Percentiles rank a stretch among this genome's conserved stretches.
Evolutionary conservation across 2,888 invertebrate genomes (phyloP).

Genomic region (Aquatica leii): DNA sequence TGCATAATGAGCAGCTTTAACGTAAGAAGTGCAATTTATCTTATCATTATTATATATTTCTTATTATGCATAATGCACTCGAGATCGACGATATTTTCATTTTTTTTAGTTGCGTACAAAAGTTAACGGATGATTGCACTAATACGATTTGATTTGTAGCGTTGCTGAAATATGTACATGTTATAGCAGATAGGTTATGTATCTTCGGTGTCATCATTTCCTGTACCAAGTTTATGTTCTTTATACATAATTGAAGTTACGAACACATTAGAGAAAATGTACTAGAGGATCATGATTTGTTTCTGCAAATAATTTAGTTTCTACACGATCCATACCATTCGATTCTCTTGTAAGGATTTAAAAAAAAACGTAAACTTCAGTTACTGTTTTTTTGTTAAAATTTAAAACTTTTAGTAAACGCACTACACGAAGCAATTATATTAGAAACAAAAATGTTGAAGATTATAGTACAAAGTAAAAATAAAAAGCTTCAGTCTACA

Average conservation of each 20-base stretch:
- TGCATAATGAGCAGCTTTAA: background rate
- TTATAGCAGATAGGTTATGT: constrained; percentile 9
- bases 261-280: too few relatives aligned
- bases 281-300: too few relatives aligned
- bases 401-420: too few relatives aligned
- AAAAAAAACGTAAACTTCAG: too few relatives aligned
- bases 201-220: constrained; percentile 22
- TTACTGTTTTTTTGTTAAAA: too few relatives aligned
- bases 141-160: constrained; percentile 14
- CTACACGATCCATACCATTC: too few relatives aligned
- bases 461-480: too few relatives aligned
- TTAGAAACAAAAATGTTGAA: too few relatives aligned
- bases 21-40: background rate
- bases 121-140: background rate
- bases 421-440: too few relatives aligned
- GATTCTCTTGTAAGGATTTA: too few relatives aligned
- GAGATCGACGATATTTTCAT: background rate
- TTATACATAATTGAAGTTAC: constrained; percentile 5
- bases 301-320: too few relatives aligned
- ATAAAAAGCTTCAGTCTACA: too few relatives aligned
- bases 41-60: background rate
- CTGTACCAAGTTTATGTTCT: constrained; percentile 14
- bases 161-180: constrained; percentile 16
- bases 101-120: background rate
- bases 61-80: background rate